A percentile compares a stretch with the other conserved stretches of the same genome.
phyloP scores from a whole-genome alignment of 2,888 invertebrate species.

The Tinea trinotella region DNA sequence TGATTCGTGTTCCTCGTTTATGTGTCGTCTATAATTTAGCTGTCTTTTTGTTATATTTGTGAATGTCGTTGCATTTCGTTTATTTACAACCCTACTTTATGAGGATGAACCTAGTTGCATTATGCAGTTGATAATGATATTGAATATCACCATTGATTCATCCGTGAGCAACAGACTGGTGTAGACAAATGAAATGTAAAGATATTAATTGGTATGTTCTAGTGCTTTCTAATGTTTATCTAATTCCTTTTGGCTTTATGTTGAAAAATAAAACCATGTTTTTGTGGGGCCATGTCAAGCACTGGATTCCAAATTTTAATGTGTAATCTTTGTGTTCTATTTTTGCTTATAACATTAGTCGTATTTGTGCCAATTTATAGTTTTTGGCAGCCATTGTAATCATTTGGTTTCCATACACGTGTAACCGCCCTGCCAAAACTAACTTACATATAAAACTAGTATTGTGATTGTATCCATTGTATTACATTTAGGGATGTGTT shows the following conservation, averaged over 20 bases:
- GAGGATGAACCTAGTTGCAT: too few species aligned
- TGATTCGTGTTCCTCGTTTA: background rate
- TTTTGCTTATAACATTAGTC: background rate
- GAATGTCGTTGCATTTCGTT: too few species aligned
- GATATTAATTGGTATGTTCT: too few species aligned
- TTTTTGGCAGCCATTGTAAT: background rate
- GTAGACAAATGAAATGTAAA: too few species aligned
- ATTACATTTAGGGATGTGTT: background rate
- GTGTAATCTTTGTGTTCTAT: background rate
- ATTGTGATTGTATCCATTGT: background rate
- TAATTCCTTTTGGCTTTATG: too few species aligned
- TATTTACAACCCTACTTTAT: too few species aligned
- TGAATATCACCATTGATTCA: too few species aligned
- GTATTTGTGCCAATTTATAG: background rate
- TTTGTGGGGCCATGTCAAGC: background rate
- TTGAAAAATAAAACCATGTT: background rate
- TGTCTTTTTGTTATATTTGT: too few species aligned
- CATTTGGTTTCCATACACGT: too few species aligned
- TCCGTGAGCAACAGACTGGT: too few species aligned
- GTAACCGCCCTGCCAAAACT: background rate
- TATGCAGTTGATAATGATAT: too few species aligned
- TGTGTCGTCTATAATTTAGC: background rate
- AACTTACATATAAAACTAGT: background rate
- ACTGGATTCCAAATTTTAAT: background rate
- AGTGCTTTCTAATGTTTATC: too few species aligned